Base-by-base conservation (phyloP, 2,888 invertebrate genomes). In the Zonitis immaculata region DNA sequence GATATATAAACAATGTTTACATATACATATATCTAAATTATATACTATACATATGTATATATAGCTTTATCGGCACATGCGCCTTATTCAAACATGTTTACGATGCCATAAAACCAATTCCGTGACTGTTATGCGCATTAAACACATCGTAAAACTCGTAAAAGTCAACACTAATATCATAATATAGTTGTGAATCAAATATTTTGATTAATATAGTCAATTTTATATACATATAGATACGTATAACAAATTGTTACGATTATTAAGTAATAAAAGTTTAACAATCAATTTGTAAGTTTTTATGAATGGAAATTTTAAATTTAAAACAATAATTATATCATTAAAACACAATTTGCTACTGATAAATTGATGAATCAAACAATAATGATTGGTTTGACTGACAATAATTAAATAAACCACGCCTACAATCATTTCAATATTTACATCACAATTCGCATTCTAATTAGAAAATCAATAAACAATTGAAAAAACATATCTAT, bases 101-200 rank as follows among this genome's bases (percentile, higher is more conserved):
- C 66, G 70, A 70, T 65, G 67, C 66, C 71, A 73, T 73, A 73
- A 73, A 74, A 71, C 70, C 69, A 63, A 70, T 68, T 68, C 66
- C 65, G 66, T 69, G 73, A 72, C 73, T 68, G 69, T 73, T 71
- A 73, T 73, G 71, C 64, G 71, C 71, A 71, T 72, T 73, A 71
- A 73, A 73, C 73, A 73, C 70, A 64, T 73, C 73, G 72, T 72
- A 68, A 70, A 71, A 68, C 65, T 67, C 68, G 62, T 70, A 72
- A 73, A 73, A 73, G 72, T 73, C 71, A 73, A 69, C 68, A 66
- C 65, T 65, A 70, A 70, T 69, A 71, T 70, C 67, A 69, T 69
- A 71, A 72, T 72, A 58, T 47, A 55, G 50, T 49, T 48, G 47
- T 56, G 56, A 50, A 59, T 60, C 54, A 57, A 57, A 60, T 62